Evolutionary conservation across 2,797 vertebrate genomes (phyloP), one percentile per base, ranked within the genome.

Genomic region (Eospalax fontanierii): DNA sequence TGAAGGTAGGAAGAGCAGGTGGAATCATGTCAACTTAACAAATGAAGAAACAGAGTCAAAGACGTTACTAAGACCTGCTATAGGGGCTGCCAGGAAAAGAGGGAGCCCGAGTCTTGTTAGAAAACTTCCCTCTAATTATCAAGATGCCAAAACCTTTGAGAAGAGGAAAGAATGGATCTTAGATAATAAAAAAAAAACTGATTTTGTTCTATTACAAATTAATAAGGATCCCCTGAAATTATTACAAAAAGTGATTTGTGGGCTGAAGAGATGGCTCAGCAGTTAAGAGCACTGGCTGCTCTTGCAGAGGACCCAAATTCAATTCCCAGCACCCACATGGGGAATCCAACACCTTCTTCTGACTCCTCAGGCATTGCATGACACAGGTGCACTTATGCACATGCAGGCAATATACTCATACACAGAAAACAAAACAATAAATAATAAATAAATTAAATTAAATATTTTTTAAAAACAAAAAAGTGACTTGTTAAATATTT

Each of bases 221-320:
- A 97, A 33, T 93, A 85, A 96, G n/a, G 19, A 40, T 38, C 21
- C 91, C 71, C 83, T 91, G 65, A 83, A 78, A 95, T 81, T 87
- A 83, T 78, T 85, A 90, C 30, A 84, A 73, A 92, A 75, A 70
- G 33, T 22, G 15, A 85, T 30, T n/a, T 81, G 46, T 78, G n/a
- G n/a, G n/a, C n/a, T n/a, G n/a, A n/a, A n/a, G n/a, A n/a, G n/a
- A n/a, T n/a, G n/a, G n/a, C n/a, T n/a, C n/a, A n/a, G n/a, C n/a
- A n/a, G n/a, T n/a, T n/a, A n/a, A n/a, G n/a, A n/a, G n/a, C n/a
- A n/a, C n/a, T n/a, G n/a, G n/a, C n/a, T n/a, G n/a, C n/a, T n/a
- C n/a, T n/a, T n/a, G n/a, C n/a, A n/a, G n/a, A n/a, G n/a, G n/a
- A n/a, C n/a, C n/a, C n/a, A n/a, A n/a, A n/a, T n/a, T n/a, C n/a